Base-by-base conservation (phyloP, 1,140 invertebrate species). In the Neoseiulus cucumeris region DNA sequence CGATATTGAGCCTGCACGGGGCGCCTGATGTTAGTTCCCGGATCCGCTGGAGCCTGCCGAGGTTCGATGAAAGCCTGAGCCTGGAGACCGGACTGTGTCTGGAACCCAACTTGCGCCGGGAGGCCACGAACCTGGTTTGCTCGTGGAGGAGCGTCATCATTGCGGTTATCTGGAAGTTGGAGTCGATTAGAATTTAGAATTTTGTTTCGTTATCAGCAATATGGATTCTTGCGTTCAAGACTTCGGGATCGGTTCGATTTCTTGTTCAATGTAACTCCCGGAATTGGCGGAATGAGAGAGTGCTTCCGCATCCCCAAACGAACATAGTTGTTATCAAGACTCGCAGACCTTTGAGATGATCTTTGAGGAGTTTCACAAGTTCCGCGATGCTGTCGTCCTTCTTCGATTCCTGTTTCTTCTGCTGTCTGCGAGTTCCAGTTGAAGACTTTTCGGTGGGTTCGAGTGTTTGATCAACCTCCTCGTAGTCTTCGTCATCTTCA, bases 381-480 rank as follows among this genome's bases (percentile, higher is more conserved):
- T 59, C 51, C 9, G 51, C 51, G 33, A 59, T 59, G 51, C 51
- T 59, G 33, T 59, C 51, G 33, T 59, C 33, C 25, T 59, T 59
- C 9, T 59, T 59, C 4, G 25, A 14, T 25, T 17, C 33, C 12
- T 59, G 51, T 59, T 59, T 59, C 17, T 17, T 65, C 67, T 28
- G 65, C 66, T 29, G 65, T 28, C 25, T 66, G 47, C 4, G 33
- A 14, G 12, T n/a, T 20, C 30, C 2, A 30, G 39, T 30, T 7
- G 42, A 22, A 55, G 64, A 14, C 29, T 45, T 41, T 64, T 65
- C 7, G 64, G 14, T 66, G 65, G n/a, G 68, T 64, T 29, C 64
- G 66, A 9, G 67, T 64, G n/a, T 65, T 67, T 64, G 68, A 55
- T 42, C 67, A 12, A 44, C 68, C 66, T 0, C 65, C 65, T 30